A percentile compares a stretch with the other conserved stretches of the same genome.
phyloP scores from a whole-genome alignment of 2,888 invertebrate genomes.

The Bedellia somnulentella region DNA sequence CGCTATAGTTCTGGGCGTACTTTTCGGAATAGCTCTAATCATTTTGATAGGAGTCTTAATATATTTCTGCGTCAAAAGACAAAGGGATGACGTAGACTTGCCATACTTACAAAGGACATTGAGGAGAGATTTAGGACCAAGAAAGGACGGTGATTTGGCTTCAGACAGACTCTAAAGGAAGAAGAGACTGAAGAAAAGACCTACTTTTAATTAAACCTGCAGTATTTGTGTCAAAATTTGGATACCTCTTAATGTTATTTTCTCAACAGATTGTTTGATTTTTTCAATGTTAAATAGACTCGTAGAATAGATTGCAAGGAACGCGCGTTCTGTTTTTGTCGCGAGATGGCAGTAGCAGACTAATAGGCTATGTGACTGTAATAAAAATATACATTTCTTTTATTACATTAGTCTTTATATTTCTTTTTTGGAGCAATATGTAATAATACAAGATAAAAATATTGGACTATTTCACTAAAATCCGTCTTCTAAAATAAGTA shows the following conservation, averaged over 20 bases:
- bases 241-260: neutral
- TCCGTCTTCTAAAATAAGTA: no score
- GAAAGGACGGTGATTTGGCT: no score
- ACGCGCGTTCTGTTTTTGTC: no score
- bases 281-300: neutral
- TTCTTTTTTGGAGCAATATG: no score
- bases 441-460: no score
- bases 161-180: slow-evolving; percentile 1
- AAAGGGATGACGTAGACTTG: slow-evolving; percentile 59
- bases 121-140: slow-evolving; percentile 28
- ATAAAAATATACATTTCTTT: no score
- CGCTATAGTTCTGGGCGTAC: slow-evolving; percentile 69
- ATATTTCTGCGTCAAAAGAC: slow-evolving; percentile 62
- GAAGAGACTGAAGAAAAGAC: neutral
- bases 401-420: no score
- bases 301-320: neutral
- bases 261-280: neutral
- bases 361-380: no score
- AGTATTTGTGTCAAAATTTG: neutral
- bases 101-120: slow-evolving; percentile 31
- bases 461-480: no score
- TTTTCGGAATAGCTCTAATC: slow-evolving; percentile 66
- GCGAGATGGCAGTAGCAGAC: no score
- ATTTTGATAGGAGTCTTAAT: slow-evolving; percentile 57
- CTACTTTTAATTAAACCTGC: neutral